Base-by-base conservation (phyloP, 1,140 invertebrate species). In the Limonius californicus region DNA sequence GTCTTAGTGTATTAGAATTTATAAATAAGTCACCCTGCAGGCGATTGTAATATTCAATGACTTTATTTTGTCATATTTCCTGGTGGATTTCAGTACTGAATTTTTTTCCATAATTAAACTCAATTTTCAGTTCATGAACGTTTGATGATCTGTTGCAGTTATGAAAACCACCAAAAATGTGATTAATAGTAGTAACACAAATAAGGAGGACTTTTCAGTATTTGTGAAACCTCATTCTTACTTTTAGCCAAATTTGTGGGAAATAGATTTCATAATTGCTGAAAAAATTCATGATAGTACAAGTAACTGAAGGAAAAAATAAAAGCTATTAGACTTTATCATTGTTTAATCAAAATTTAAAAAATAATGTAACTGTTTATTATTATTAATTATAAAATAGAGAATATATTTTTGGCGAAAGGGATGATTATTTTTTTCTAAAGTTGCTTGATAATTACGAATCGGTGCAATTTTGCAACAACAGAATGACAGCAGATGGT, bases 391-490 rank as follows among this genome's bases (percentile, higher is more conserved):
- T 32, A 32, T 32, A 32, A 32, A 32, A 32, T 32, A 32, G 11
- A 32, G 27, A 11, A 6, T 32, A 6, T 32, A 6, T 11, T 32
- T 32, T 32, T 11, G 4, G 4, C 11, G 27, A 32, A 32, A 32
- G n/a, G n/a, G n/a, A n/a, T n/a, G n/a, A n/a, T n/a, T n/a, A n/a
- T n/a, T 32, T 32, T 6, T 32, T 32, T 32, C 27, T 32, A 32
- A 32, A 11, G 11, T 4, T 32, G 4, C 27, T 32, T 4, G 11
- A 11, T 11, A 4, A 32, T 4, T 32, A 16, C 14, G 57, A 63
- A 55, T 35, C 39, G 58, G 68, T 68, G 68, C 66, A 70, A 68
- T 70, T 57, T 54, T 61, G 59, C 63, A 43, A 63, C 16, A 21
- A 45, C 42, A 45, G 3, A 59, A 55, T 62, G 45, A 55, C 27